phyloP scores from a whole-genome alignment of 2,113 vertebrate genomes.

The Calidris pugnax region DNA sequence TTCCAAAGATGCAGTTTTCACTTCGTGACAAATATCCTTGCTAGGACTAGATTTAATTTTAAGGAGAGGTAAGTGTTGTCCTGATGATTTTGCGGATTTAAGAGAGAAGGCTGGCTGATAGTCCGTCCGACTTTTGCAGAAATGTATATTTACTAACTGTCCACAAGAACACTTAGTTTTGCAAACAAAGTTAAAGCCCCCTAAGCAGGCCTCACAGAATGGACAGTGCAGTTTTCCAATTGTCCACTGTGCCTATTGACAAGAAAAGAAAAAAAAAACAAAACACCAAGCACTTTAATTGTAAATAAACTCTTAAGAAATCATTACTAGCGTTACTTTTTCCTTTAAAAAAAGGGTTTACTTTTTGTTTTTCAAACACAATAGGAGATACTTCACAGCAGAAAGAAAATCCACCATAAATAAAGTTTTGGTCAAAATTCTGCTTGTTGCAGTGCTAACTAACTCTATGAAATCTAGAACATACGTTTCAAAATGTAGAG shows the following conservation, averaged over 20 bases:
- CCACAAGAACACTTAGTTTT: constrained; percentile 85
- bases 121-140: constrained; percentile 83
- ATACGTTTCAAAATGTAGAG: neutral
- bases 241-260: constrained; percentile 83
- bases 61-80: constrained; percentile 37
- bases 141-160: constrained; percentile 75
- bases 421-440: neutral
- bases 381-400: neutral
- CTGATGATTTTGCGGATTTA: constrained; percentile 66
- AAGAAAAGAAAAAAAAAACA: constrained; percentile 72
- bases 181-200: constrained; percentile 86
- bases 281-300: constrained; percentile 47
- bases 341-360: neutral
- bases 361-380: constrained; percentile 49
- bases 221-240: constrained; percentile 81
- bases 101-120: constrained; percentile 65
- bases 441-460: neutral
- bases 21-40: constrained; percentile 9
- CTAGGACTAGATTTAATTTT: constrained; percentile 46
- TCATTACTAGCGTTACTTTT: neutral
- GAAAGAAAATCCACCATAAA: neutral
- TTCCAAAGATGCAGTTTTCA: constrained; percentile 38
- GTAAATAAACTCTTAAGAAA: constrained; percentile 55
- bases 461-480: constrained; percentile 30
- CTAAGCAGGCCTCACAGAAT: constrained; percentile 81